Conservation (phyloP, 1,140 invertebrate species). For the Pogonus chalceus region DNA sequence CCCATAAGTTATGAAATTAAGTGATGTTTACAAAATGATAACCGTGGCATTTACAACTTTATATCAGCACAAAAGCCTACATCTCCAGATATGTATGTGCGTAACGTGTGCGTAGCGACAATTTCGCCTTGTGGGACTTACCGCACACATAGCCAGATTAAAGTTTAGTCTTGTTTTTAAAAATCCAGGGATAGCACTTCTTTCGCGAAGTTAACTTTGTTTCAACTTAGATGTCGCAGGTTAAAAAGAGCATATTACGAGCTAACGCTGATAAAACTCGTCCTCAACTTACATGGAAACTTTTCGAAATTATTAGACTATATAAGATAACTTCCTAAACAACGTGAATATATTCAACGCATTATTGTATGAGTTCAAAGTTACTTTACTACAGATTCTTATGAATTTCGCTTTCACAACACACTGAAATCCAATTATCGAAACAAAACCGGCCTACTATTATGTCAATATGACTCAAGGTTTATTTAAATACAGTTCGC, state of each 20-base stretch:
- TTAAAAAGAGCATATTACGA: conserved; percentile 6
- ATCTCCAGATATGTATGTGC: background rate
- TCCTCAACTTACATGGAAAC: background rate
- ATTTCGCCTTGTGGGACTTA: background rate
- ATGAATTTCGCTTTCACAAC: background rate
- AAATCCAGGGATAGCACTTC: background rate
- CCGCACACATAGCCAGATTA: background rate
- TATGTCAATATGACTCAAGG: too few relatives aligned
- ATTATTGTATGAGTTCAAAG: background rate
- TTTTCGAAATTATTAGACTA: background rate
- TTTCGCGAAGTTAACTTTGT: conserved; percentile 2
- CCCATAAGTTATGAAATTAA: too few relatives aligned
- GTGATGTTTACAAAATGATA: too few relatives aligned
- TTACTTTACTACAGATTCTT: background rate
- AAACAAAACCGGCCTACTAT: too few relatives aligned
- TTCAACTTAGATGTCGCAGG: background rate
- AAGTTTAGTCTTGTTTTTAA: background rate
- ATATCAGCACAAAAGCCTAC: background rate
- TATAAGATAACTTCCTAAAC: conserved; percentile 1
- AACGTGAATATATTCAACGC: conserved; percentile 1
- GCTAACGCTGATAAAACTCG: background rate
- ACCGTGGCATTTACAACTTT: too few relatives aligned
- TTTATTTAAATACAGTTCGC: too few relatives aligned
- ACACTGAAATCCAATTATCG: background rate
- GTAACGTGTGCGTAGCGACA: background rate